These are phyloP conservation scores for Melikaiella ostensackeni DNA, from an alignment of 2,888 invertebrate genomes.

Conservation along the genomic window DNA sequence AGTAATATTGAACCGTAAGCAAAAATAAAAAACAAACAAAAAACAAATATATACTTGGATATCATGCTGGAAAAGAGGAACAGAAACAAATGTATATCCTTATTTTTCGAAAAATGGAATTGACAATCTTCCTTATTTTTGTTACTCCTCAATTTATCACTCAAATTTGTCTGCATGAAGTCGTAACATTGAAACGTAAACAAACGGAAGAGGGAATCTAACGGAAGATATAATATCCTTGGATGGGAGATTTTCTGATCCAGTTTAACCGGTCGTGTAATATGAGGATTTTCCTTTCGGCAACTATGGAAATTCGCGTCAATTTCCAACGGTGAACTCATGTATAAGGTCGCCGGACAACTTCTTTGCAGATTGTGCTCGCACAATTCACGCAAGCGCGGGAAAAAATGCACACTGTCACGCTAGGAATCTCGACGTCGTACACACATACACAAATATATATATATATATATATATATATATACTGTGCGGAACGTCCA, in stretches of 20 bases:
- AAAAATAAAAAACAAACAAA: too few species aligned
- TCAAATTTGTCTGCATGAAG: too few species aligned
- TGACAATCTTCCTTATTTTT: too few species aligned
- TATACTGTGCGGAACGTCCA: conserved; percentile 42
- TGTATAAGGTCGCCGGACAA: conserved; percentile 8
- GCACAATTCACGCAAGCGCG: conserved; percentile 2
- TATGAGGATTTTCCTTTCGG: conserved; percentile 30
- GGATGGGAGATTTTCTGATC: conserved; percentile 6
- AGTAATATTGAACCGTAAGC: too few species aligned
- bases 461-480: neutral
- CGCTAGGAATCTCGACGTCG: neutral
- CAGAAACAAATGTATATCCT: too few species aligned
- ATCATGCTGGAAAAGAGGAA: too few species aligned
- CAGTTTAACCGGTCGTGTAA: conserved; percentile 35
- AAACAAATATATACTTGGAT: too few species aligned
- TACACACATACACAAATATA: too few species aligned
- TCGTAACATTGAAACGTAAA: neutral
- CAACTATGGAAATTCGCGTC: conserved; percentile 23
- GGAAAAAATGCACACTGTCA: neutral
- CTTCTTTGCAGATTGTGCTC: conserved; percentile 17
- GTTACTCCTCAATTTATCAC: too few species aligned
- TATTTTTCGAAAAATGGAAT: too few species aligned
- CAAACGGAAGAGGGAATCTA: neutral
- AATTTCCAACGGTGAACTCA: conserved; percentile 14
- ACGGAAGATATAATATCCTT: neutral